Percentiles rank a stretch among this genome's conserved stretches.
Evolutionary conservation across 2,888 invertebrate species (phyloP).

Genomic region (Automeris io): DNA sequence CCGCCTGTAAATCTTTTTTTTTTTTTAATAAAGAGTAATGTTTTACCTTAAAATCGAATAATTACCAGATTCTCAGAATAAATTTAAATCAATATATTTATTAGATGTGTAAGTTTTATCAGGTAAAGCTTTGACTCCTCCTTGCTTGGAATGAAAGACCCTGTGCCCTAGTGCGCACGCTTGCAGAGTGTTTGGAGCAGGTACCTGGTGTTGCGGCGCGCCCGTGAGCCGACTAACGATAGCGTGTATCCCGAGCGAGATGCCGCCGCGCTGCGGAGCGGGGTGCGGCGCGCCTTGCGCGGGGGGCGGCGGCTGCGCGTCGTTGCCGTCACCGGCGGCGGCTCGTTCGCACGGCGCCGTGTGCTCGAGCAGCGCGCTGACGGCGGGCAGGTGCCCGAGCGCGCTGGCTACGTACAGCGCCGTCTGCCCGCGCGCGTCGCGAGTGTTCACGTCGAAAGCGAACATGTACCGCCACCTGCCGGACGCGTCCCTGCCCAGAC

Average conservation of each 20-base stretch:
- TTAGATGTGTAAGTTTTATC: too few relatives aligned
- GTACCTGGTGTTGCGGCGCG: slow-evolving; percentile 11
- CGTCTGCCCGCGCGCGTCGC: slow-evolving; percentile 93
- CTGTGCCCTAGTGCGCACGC: too few relatives aligned
- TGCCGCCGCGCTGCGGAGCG: slow-evolving; percentile 81
- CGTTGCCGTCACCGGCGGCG: not conserved
- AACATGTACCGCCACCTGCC: slow-evolving; percentile 89
- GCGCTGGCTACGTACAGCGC: slow-evolving; percentile 93
- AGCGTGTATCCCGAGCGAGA: slow-evolving; percentile 92
- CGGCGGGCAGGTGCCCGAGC: slow-evolving; percentile 86
- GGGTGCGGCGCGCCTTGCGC: slow-evolving; percentile 8
- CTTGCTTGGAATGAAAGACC: too few relatives aligned
- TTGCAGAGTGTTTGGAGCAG: too few relatives aligned
- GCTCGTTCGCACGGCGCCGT: slow-evolving; percentile 22
- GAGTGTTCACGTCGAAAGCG: slow-evolving; percentile 95
- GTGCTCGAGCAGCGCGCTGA: slow-evolving; percentile 81
- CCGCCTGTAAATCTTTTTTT: too few relatives aligned
- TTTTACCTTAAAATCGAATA: too few relatives aligned
- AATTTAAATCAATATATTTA: too few relatives aligned
- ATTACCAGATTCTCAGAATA: too few relatives aligned
- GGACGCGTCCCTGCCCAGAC: slow-evolving; percentile 77
- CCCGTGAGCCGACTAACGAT: slow-evolving; percentile 89
- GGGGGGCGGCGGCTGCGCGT: not conserved
- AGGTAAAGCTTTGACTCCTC: too few relatives aligned
- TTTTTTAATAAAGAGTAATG: too few relatives aligned